Percentiles rank a stretch among this genome's conserved stretches.
Conservation (phyloP, 2,888 invertebrate species). For the Parnassius orleans region DNA sequence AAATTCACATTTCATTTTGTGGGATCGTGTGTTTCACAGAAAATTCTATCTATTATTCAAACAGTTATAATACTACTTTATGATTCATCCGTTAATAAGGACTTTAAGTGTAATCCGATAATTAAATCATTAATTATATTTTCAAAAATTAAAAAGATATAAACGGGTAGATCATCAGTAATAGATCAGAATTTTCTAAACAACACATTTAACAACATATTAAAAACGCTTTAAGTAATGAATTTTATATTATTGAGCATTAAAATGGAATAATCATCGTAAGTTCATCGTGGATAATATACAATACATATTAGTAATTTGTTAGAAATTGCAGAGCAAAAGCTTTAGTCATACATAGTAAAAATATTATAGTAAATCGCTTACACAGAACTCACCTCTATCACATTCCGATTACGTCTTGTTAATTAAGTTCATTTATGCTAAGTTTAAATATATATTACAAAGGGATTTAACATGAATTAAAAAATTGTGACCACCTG, state of each 20-base stretch:
- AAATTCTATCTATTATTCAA: constrained; percentile 1
- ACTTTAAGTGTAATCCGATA: constrained; percentile 31
- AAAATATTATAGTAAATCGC: constrained; percentile 31
- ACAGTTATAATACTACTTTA: constrained; percentile 1
- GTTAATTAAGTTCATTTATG: constrained; percentile 11
- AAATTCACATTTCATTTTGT: constrained; percentile 2
- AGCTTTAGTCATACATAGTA: constrained; percentile 36
- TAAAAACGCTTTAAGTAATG: too few relatives aligned
- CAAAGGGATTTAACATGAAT: constrained; percentile 24
- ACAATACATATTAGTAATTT: not conserved
- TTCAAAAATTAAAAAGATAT: too few relatives aligned
- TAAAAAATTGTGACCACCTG: constrained; percentile 80
- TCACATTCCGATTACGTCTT: constrained; percentile 36
- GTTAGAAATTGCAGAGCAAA: constrained; percentile 42
- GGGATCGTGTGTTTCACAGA: not conserved
- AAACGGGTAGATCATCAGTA: too few relatives aligned
- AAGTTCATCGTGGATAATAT: too few relatives aligned
- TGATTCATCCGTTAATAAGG: constrained; percentile 39
- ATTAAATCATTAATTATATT: too few relatives aligned
- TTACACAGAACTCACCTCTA: constrained; percentile 75
- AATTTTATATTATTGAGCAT: too few relatives aligned
- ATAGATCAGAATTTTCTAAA: too few relatives aligned
- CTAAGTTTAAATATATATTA: constrained; percentile 20
- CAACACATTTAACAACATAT: too few relatives aligned
- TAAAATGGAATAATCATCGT: too few relatives aligned